Conservation (phyloP, 2,797 vertebrate genomes). For the Melanotaenia maccullochi region DNA sequence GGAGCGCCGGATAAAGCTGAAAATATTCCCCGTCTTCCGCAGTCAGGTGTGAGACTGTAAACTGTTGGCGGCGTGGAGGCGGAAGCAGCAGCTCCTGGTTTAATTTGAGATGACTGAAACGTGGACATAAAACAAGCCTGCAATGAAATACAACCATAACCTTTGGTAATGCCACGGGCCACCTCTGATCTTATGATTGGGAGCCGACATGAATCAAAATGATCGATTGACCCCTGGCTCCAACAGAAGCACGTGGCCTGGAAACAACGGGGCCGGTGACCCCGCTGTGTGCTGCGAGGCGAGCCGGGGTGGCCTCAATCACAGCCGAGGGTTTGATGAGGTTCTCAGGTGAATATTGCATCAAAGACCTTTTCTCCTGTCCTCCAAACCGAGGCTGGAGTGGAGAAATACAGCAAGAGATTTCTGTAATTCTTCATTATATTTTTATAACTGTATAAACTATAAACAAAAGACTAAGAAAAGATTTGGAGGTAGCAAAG, state of each 20-base stretch:
- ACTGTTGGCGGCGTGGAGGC: too few species aligned
- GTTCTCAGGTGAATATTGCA: conserved; percentile 37
- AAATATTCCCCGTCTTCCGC: too few species aligned
- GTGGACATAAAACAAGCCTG: conserved; percentile 37
- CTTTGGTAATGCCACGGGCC: conserved; percentile 74
- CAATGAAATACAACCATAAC: conserved; percentile 57
- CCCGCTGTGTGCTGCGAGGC: conserved; percentile 31
- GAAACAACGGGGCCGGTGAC: conserved; percentile 62
- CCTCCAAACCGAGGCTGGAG: conserved; percentile 13
- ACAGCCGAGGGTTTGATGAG: conserved; percentile 36
- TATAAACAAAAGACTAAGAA: neutral
- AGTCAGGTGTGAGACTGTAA: too few species aligned
- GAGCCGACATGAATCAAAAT: conserved; percentile 75
- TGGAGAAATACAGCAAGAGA: neutral
- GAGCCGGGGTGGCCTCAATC: conserved; percentile 36
- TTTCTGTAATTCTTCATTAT: conserved; percentile 2
- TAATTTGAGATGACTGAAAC: conserved; percentile 28
- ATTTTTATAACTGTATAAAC: conserved; percentile 6
- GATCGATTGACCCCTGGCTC: conserved; percentile 71
- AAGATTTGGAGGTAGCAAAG: neutral
- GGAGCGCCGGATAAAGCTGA: too few species aligned
- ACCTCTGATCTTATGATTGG: conserved; percentile 77
- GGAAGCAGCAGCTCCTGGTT: conserved; percentile 1
- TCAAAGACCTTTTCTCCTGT: conserved; percentile 40
- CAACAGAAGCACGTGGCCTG: conserved; percentile 52